phyloP scores from a whole-genome alignment of 2,113 vertebrate genomes.

The Platysternon megacephalum region DNA sequence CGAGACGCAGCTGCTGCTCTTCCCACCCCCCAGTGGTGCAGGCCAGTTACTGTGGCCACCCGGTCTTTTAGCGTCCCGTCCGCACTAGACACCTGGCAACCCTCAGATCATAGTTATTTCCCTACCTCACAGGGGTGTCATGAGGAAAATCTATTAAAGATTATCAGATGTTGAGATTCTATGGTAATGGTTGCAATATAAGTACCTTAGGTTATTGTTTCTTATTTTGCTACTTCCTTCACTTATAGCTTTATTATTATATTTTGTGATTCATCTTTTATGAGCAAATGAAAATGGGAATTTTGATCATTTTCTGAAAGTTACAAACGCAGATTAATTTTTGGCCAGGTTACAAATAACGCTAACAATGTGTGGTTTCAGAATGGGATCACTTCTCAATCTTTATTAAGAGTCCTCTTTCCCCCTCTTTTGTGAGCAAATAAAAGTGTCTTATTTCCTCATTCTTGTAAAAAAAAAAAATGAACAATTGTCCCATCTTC shows the following conservation, averaged over 20 bases:
- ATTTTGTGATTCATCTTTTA: background rate
- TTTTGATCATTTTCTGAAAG: background rate
- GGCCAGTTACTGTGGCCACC: too few species aligned
- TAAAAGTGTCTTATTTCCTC: slow-evolving; percentile 31
- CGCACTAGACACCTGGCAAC: too few species aligned
- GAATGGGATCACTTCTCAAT: slow-evolving; percentile 12
- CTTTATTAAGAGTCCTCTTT: slow-evolving; percentile 59
- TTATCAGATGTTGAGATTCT: background rate
- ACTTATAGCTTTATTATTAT: background rate
- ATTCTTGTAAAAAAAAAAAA: slow-evolving; percentile 65
- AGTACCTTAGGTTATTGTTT: background rate
- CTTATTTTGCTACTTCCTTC: background rate
- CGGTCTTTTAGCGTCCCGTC: too few species aligned
- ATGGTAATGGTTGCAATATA: background rate
- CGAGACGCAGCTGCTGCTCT: too few species aligned
- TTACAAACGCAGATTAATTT: slow-evolving; percentile 28
- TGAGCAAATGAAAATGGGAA: slow-evolving; percentile 8
- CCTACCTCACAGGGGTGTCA: background rate
- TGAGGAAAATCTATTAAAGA: background rate
- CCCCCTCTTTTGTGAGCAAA: slow-evolving; percentile 54
- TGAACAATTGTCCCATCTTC: slow-evolving; percentile 65
- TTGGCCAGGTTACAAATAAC: background rate
- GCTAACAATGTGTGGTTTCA: background rate
- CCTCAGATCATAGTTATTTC: background rate
- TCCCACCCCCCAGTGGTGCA: too few species aligned